Evolutionary conservation across 1,140 invertebrate genomes (phyloP).

Genomic region (Lasaia peninsularis): DNA sequence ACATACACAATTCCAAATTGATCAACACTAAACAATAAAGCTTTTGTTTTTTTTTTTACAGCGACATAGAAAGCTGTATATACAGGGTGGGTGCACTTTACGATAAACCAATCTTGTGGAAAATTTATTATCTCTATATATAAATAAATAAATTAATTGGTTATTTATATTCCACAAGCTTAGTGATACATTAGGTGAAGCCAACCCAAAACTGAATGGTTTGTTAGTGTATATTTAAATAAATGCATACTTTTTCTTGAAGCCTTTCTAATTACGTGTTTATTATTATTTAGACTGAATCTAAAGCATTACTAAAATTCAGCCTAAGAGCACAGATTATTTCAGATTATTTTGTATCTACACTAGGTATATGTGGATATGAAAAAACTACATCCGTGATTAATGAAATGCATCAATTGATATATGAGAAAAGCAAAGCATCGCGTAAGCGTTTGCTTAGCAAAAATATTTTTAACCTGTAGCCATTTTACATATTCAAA

Average conservation of each 20-base stretch:
- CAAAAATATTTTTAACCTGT: conserved; percentile 29
- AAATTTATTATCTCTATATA: too few relatives aligned
- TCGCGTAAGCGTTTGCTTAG: conserved; percentile 46
- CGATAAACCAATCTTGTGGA: conserved; percentile 1
- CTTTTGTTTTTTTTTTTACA: conserved; percentile 36
- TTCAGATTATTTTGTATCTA: conserved; percentile 9
- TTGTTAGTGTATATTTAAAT: conserved; percentile 73
- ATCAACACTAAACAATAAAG: conserved; percentile 57
- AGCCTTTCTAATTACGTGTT: background rate
- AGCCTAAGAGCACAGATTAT: background rate
- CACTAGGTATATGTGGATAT: conserved; percentile 14
- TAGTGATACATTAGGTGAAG: background rate
- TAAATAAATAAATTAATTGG: background rate
- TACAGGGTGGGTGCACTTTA: conserved; percentile 5
- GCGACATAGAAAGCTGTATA: conserved; percentile 63
- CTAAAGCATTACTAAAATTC: background rate
- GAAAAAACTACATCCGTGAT: conserved; percentile 25
- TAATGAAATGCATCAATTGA: conserved; percentile 24
- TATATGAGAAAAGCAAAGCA: conserved; percentile 69
- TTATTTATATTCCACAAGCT: background rate
- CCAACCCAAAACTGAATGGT: conserved; percentile 44
- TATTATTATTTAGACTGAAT: background rate
- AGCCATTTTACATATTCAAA: background rate
- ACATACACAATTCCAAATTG: conserved; percentile 73
- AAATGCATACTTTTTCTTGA: conserved; percentile 27